A percentile compares a stretch with the other conserved stretches of the same genome.
These are phyloP conservation scores for Morone chrysops DNA, from an alignment of 2,113 vertebrate genomes.

Conservation along the genomic window DNA sequence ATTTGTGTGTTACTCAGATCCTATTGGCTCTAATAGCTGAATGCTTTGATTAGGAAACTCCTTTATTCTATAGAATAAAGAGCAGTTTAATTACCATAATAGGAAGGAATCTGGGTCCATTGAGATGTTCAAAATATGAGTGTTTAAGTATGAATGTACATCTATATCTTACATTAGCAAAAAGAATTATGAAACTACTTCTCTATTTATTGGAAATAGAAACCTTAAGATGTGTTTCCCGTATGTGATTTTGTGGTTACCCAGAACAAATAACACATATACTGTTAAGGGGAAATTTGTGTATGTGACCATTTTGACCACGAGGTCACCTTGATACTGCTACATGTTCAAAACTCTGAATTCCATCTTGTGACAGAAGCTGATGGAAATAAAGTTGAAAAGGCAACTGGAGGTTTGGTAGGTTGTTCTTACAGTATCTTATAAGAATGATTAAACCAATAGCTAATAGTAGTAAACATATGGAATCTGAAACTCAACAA, in stretches of 20 bases:
- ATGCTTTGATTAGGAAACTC: constrained; percentile 16
- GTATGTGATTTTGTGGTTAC: neutral
- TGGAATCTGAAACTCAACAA: neutral
- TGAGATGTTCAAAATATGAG: neutral
- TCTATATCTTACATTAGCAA: neutral
- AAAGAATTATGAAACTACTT: neutral
- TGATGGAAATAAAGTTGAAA: neutral
- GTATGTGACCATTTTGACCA: neutral
- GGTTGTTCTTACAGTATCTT: neutral
- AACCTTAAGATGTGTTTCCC: neutral
- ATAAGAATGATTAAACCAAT: neutral
- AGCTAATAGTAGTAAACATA: neutral
- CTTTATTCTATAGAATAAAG: neutral
- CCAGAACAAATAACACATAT: neutral
- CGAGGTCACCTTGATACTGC: neutral
- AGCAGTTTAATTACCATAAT: neutral
- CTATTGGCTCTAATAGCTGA: neutral
- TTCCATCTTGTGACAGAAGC: neutral
- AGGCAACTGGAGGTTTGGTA: neutral
- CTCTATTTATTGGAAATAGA: neutral
- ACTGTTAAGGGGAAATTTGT: neutral
- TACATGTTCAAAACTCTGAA: neutral
- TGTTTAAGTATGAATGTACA: too few species aligned
- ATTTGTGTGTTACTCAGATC: neutral
- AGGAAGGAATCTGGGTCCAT: neutral